Evolutionary conservation across 2,113 vertebrate genomes (phyloP).

Genomic region (Sisor rabdophorus): DNA sequence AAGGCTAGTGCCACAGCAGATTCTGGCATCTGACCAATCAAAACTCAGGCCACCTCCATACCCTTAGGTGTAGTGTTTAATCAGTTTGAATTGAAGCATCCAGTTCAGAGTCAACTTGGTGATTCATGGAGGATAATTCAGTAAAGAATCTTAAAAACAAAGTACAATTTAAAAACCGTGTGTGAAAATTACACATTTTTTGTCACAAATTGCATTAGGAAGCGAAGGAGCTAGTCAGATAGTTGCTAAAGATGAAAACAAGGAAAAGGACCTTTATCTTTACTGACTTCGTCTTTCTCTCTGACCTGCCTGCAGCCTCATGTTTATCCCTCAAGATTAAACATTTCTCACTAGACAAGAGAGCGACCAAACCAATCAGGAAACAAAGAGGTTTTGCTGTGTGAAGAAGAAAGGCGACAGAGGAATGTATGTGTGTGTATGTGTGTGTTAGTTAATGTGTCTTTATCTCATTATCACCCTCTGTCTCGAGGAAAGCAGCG

Average conservation of each 20-base stretch:
- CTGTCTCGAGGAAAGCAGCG: slow-evolving; percentile 30
- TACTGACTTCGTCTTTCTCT: background rate
- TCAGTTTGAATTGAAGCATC: background rate
- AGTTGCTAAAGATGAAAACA: background rate
- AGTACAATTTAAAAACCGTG: background rate
- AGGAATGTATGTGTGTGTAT: background rate
- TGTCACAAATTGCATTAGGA: background rate
- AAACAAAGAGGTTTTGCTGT: slow-evolving; percentile 52
- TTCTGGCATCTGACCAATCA: background rate
- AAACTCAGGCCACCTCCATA: background rate
- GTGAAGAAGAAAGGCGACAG: slow-evolving; percentile 37
- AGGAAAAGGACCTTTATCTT: background rate
- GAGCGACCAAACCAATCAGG: slow-evolving; percentile 35
- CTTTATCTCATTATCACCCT: slow-evolving; percentile 43
- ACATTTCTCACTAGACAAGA: slow-evolving; percentile 33
- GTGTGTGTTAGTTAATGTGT: slow-evolving; percentile 14
- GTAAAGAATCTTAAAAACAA: background rate
- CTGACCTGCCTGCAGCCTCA: slow-evolving; percentile 3
- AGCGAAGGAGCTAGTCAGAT: background rate
- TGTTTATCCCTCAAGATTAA: slow-evolving; percentile 40
- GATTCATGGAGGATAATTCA: no score
- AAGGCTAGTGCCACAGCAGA: background rate
- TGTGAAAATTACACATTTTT: background rate
- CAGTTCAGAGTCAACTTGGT: no score
- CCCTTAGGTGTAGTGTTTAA: no score